Evolutionary conservation across 2,888 invertebrate genomes (phyloP), one percentile per base, ranked within the genome.

Genomic region (Myopa testacea): DNA sequence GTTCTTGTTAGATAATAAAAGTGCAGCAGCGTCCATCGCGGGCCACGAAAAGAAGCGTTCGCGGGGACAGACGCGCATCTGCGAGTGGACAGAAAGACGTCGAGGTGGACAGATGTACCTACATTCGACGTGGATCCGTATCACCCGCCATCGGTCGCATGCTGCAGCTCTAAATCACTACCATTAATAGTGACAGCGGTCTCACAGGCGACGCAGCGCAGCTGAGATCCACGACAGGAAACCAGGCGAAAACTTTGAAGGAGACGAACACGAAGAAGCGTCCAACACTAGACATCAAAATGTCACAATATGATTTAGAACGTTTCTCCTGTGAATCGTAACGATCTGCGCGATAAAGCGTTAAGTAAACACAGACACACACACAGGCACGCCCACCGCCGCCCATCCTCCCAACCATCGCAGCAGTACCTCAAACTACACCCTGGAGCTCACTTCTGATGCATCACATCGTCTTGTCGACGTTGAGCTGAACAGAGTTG

Each of bases 241-340:
- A 26, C 26, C 26, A 26, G 45, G 45, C 45, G 45, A 10, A 45
- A 10, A 10, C 45, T 26, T 26, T 26, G 45, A 45, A 45, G 45
- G 10, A 45, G 45, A 45, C 6, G 45, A 45, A 45, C 38, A 12
- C 4, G 65, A 26, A 37, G 37, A 26, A 65, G 14, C 34, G 55
- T 10, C 34, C 34, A 6, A 65, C 65, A 37, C 38, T 38, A 34
- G 34, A 65, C 65, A 65, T 65, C 65, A 65, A 65, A 65, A 65
- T 65, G 65, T 65, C 65, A 65, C 65, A 45, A 69, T 69, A 71
- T 71, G 71, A 71, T 71, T 71, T 71, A 71, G 58, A 58, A 58
- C 71, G 14, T 38, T 71, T 26, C 55, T 55, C 55, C 55, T 58
- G 38, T 55, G 52, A 58, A 71, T 26, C 71, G 71, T 71, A 71